Base-by-base conservation (phyloP, 2,888 invertebrate genomes). In the Corythucha ciliata region DNA sequence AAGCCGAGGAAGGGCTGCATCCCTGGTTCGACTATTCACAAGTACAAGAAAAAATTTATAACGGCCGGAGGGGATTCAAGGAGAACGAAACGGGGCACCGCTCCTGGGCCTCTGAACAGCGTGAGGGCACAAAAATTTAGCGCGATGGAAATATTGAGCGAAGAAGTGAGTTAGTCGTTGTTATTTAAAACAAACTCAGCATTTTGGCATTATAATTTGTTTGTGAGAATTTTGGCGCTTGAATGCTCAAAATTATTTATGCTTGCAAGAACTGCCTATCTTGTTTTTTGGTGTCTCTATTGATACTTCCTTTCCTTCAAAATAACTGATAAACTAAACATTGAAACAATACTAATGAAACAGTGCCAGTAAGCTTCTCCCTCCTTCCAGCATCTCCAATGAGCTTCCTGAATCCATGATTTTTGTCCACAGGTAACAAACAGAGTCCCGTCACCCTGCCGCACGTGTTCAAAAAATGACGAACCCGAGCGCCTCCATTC, bases 401-500 rank as follows among this genome's bases (percentile, higher is more conserved):
- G n/a, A n/a, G n/a, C n/a, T n/a, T n/a, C n/a, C n/a, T n/a, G n/a
- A n/a, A n/a, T n/a, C n/a, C n/a, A n/a, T n/a, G n/a, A n/a, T n/a
- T n/a, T n/a, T n/a, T 29, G 29, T n/a, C 26, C 42, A 8, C 29
- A 51, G 51, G 39, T 56, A n/a, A 44, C 49, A 8, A 54, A 53
- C 12, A 42, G 52, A 16, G 65, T 67, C 2, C 73, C 74, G 33
- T 71, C 71, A 57, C 77, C 79, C 1, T 83, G 83, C 64, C 74
- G 72, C 47, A 75, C 77, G 48, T 83, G 83, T 66, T 79, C 79
- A 2, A 70, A 81, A 18, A 73, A 76, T 2, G 79, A 81, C 65
- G 74, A 76, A 54, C 80, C 82, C 0, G 83, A 83, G 62, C 68
- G 83, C 12, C 73, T 77, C 55, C 77, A 77, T 63, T 76, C 75